Percentiles rank a stretch among this genome's conserved stretches.
These are phyloP conservation scores for Troides oblongomaculatus DNA, from an alignment of 2,888 invertebrate species.

Conservation along the genomic window DNA sequence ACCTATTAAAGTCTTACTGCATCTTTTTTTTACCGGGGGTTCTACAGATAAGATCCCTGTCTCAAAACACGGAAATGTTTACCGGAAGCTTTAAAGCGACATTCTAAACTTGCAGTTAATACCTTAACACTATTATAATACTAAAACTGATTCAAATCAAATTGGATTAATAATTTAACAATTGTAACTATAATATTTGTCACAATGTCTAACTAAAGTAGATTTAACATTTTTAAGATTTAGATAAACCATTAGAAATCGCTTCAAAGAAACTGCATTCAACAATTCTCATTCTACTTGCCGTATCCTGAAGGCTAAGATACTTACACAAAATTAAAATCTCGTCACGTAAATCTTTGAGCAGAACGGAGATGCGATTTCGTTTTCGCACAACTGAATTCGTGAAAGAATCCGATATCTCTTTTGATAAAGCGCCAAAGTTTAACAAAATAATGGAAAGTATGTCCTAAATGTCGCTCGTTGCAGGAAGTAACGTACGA, in stretches of 20 bases:
- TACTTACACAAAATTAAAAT: background rate
- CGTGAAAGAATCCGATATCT: slow-evolving; percentile 24
- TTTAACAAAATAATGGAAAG: slow-evolving; percentile 5
- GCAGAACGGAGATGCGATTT: slow-evolving; percentile 19
- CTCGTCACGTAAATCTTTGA: slow-evolving; percentile 20
- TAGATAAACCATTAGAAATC: no score
- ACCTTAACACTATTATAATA: no score
- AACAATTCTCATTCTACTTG: no score
- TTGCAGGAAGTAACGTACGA: background rate
- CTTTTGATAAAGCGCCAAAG: slow-evolving; percentile 22
- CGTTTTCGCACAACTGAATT: slow-evolving; percentile 19
- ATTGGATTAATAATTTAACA: no score
- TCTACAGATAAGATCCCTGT: slow-evolving; percentile 8
- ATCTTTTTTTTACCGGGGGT: background rate
- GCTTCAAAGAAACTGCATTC: no score
- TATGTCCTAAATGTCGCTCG: background rate
- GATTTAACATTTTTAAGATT: no score
- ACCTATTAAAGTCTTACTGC: no score
- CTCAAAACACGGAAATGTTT: background rate
- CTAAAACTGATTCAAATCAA: no score
- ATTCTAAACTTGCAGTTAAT: no score
- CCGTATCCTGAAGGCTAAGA: no score
- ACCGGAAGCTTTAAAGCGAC: no score
- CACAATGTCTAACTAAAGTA: background rate
- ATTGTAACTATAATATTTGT: no score